Conservation (phyloP, 2,797 vertebrate species). For the Protosalanx chinensis region DNA sequence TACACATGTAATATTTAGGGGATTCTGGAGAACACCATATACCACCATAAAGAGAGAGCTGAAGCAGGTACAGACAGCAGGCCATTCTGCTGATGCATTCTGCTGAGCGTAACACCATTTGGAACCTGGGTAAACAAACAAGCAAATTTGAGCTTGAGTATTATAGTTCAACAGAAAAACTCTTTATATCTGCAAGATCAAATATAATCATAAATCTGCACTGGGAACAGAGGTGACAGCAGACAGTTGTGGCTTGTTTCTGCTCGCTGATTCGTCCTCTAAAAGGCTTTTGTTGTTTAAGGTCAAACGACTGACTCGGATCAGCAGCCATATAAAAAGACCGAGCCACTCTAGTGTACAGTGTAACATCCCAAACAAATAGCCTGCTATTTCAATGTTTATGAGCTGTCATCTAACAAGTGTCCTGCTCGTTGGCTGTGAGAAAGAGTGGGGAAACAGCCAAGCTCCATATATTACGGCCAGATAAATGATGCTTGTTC, state of each 20-base stretch:
- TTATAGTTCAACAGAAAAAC: conserved; percentile 4
- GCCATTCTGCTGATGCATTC: neutral
- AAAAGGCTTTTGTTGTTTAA: conserved; percentile 43
- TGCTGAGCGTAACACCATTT: neutral
- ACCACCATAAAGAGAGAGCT: conserved; percentile 11
- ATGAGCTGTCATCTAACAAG: no score
- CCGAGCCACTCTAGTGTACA: neutral
- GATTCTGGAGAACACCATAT: neutral
- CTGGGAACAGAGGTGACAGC: no score
- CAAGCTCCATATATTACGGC: conserved; percentile 2
- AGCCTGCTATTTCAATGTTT: neutral
- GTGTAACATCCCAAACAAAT: neutral
- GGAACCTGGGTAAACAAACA: no score
- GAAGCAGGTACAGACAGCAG: no score
- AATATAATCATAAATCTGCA: no score
- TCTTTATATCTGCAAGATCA: neutral
- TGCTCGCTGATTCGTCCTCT: conserved; percentile 47
- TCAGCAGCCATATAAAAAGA: neutral
- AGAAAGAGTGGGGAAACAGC: no score
- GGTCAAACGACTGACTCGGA: conserved; percentile 45
- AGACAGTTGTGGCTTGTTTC: conserved; percentile 25
- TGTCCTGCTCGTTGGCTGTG: no score
- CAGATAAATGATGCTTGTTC: conserved; percentile 55
- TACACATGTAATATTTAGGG: conserved; percentile 29
- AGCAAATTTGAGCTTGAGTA: conserved; percentile 37